phyloP scores from a whole-genome alignment of 2,113 vertebrate species.

The Poecile atricapillus region DNA sequence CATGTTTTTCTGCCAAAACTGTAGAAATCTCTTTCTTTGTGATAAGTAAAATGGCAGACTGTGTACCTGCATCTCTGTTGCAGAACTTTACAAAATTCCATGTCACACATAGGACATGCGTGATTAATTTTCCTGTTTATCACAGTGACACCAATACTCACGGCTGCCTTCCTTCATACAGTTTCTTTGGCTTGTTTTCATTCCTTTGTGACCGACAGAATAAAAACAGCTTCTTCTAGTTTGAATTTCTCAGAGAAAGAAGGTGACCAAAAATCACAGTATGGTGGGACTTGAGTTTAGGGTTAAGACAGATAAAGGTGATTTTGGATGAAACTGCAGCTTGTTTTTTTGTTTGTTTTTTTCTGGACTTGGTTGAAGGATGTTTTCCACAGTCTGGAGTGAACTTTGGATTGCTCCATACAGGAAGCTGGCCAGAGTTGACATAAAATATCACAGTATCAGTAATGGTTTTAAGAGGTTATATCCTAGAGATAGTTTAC shows the following conservation, averaged over 20 bases:
- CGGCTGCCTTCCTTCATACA: not conserved
- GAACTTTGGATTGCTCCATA: not conserved
- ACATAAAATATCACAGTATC: not conserved
- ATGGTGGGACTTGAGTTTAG: not conserved
- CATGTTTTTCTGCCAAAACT: not conserved
- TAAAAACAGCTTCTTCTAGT: not conserved
- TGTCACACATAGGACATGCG: rapidly evolving
- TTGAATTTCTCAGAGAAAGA: not conserved
- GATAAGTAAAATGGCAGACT: not conserved
- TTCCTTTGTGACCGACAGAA: not conserved
- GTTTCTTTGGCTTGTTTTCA: not conserved
- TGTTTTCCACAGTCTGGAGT: not conserved
- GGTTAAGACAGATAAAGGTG: not conserved
- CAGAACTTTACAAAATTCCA: not conserved
- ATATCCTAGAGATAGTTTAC: not conserved
- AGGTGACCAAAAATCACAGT: not conserved
- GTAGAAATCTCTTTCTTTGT: not conserved
- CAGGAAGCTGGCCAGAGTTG: not conserved
- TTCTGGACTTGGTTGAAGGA: not conserved
- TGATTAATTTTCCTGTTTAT: not conserved
- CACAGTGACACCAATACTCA: not conserved
- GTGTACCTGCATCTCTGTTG: not conserved
- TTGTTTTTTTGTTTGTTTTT: not conserved
- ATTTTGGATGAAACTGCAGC: not conserved
- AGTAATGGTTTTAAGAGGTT: not conserved